A percentile compares a stretch with the other conserved stretches of the same genome.
These are phyloP conservation scores for Eudasyphora cyanicolor DNA, from an alignment of 2,888 invertebrate species.

Conservation along the genomic window DNA sequence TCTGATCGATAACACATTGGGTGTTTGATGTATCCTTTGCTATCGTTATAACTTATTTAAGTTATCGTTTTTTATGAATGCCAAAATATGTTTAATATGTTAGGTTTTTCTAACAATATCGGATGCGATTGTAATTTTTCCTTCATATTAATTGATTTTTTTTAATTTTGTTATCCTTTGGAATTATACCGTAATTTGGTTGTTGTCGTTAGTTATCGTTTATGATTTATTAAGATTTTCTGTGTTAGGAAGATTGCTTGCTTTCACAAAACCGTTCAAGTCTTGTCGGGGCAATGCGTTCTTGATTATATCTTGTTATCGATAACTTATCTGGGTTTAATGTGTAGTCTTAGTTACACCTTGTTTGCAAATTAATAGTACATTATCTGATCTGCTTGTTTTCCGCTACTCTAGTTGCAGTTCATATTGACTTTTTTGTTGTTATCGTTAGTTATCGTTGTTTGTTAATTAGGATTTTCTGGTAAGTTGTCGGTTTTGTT, in stretches of 20 bases:
- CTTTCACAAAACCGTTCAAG: too few relatives aligned
- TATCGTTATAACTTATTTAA: too few relatives aligned
- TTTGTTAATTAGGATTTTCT: neutral
- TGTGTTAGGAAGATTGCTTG: neutral
- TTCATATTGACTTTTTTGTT: neutral
- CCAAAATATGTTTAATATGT: too few relatives aligned
- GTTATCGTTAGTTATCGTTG: neutral
- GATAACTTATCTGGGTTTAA: neutral
- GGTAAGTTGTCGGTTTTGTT: too few relatives aligned
- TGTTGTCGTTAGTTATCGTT: conserved; percentile 14
- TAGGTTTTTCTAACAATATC: neutral
- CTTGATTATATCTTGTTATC: neutral
- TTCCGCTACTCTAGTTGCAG: too few relatives aligned
- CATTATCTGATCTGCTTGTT: conserved; percentile 14
- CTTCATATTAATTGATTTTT: neutral
- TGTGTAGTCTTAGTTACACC: too few relatives aligned
- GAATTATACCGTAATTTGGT: neutral
- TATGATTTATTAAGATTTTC: too few relatives aligned
- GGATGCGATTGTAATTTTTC: neutral
- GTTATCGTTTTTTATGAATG: neutral
- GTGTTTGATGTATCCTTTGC: neutral
- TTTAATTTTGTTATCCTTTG: neutral
- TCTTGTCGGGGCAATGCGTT: too few relatives aligned
- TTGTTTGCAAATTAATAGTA: too few relatives aligned
- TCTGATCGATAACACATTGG: neutral